Evolutionary conservation across 2,113 vertebrate genomes (phyloP).

Genomic region (Macroglossus sobrinus): DNA sequence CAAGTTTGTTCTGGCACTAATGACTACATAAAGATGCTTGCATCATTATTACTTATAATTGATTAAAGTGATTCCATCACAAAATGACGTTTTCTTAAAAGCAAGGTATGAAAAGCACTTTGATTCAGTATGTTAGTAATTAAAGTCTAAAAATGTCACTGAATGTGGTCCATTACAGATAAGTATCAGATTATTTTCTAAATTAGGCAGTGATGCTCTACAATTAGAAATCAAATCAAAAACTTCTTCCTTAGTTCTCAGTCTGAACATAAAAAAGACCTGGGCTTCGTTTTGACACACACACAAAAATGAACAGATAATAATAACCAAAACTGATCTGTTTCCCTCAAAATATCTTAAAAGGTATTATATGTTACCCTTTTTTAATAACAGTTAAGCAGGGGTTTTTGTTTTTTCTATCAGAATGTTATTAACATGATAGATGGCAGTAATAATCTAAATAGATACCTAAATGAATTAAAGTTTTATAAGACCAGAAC

Average conservation of each 20-base stretch:
- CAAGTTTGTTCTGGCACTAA: constrained; percentile 40
- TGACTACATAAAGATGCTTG: constrained; percentile 18
- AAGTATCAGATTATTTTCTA: constrained; percentile 45
- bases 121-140: constrained; percentile 62
- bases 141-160: constrained; percentile 65
- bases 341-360: not conserved
- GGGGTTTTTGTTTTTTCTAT: not conserved
- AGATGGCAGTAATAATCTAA: constrained; percentile 17
- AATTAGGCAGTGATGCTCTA: constrained; percentile 14
- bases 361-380: not conserved
- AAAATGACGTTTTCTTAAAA: constrained; percentile 61
- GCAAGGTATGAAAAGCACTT: constrained; percentile 50
- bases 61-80: constrained; percentile 35
- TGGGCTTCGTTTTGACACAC: constrained; percentile 18
- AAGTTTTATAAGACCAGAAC: not conserved
- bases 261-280: not conserved
- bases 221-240: constrained; percentile 36
- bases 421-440: constrained; percentile 34
- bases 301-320: not conserved
- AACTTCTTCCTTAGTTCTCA: not conserved
- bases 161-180: not conserved
- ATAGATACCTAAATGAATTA: not conserved
- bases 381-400: constrained; percentile 4
- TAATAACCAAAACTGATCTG: constrained; percentile 33
- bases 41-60: constrained; percentile 47